Base-by-base conservation (phyloP, 2,113 vertebrate genomes). In the Mystacornis crossleyi region DNA sequence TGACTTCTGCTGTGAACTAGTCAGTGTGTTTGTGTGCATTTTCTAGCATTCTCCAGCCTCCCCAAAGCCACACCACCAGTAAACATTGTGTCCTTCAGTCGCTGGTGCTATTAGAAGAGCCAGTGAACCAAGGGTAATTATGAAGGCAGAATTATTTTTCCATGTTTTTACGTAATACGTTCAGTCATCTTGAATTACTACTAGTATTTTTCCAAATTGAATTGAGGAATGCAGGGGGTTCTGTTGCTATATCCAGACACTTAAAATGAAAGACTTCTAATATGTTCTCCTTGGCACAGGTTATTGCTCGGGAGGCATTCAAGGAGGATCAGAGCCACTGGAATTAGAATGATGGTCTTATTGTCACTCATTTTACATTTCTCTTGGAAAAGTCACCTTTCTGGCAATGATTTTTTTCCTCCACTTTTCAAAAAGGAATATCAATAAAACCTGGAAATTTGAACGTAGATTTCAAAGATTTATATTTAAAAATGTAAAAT, bases 381-480 rank as follows among this genome's bases (percentile, higher is more conserved):
- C 45, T 93, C 53, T 72, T 91, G 21, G 34, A 89, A 61, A 75
- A 79, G 26, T 89, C 94, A 65, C 40, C 60, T 58, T 66, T 91
- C 86, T 94, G 42, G 31, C 48, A 95, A 90, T 42, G 1, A 13
- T 58, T 85, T 72, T 85, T 72, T 45, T 18, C 43, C 25, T 67
- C 33, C 69, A 79, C 58, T 97, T 95, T 95, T 73, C n/a, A 9
- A 48, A 91, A 90, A 79, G 26, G 28, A 64, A 11, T 92, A 85
- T 55, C 33, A 51, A 23, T 8, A 31, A 92, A 73, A 82, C 54
- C 71, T 89, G 23, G 45, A 80, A 86, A 91, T 61, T 47, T 58
- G 36, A 88, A 74, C 33, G 43, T 64, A 89, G 45, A 47, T 95
- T 94, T 96, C 53, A 88, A 85, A 77, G n/a, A 77, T 73, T n/a